A percentile compares a stretch with the other conserved stretches of the same genome.
Conservation (phyloP, 2,888 invertebrate genomes). For the Eudemis profundana region DNA sequence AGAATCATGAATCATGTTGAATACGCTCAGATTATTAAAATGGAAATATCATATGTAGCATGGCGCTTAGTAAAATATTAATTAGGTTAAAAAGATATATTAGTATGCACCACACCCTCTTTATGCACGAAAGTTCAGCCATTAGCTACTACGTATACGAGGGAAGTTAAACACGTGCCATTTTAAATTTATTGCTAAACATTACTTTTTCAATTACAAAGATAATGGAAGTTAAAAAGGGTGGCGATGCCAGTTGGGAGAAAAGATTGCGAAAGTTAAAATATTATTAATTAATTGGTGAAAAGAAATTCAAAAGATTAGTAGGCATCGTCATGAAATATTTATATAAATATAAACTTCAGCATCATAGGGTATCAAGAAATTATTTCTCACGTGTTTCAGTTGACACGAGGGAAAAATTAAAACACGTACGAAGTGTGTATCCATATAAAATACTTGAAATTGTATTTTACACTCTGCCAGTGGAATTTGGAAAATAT, state of each 20-base stretch:
- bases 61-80: constrained; percentile 42
- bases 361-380: no score
- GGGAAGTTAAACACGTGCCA: constrained; percentile 29
- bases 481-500: neutral
- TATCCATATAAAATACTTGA: no score
- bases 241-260: neutral
- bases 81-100: constrained; percentile 49
- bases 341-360: no score
- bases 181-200: constrained; percentile 29
- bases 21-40: neutral
- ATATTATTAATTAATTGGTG: neutral
- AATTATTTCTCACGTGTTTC: neutral
- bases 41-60: neutral
- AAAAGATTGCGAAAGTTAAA: constrained; percentile 2
- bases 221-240: constrained; percentile 10
- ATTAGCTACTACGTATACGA: constrained; percentile 29
- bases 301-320: neutral
- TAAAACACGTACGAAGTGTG: no score
- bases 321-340: no score
- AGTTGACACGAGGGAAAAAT: neutral
- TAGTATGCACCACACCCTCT: constrained; percentile 45
- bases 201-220: constrained; percentile 29
- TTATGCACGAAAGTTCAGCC: constrained; percentile 43
- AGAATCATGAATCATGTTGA: neutral
- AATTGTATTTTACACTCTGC: no score